phyloP scores from a whole-genome alignment of 2,888 invertebrate genomes.

The Heliconius aoede region DNA sequence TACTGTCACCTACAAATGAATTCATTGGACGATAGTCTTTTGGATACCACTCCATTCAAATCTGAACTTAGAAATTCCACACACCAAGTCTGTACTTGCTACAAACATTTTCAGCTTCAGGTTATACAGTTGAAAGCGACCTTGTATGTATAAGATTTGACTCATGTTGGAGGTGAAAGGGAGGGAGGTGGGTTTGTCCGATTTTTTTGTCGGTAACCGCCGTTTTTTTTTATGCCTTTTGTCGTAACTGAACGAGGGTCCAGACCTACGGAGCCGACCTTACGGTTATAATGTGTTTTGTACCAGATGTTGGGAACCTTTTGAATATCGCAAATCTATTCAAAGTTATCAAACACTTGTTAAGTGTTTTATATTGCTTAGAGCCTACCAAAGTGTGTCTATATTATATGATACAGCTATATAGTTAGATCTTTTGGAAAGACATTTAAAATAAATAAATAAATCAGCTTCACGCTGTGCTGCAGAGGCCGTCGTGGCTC shows the following conservation, averaged over 20 bases:
- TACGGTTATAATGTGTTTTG: constrained; percentile 45
- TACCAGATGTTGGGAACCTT: constrained; percentile 11
- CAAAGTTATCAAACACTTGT: constrained; percentile 14
- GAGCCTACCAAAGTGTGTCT: not conserved
- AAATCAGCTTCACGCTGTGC: too few relatives aligned
- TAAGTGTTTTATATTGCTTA: not conserved
- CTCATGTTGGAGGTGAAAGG: constrained; percentile 48
- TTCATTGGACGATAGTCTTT: constrained; percentile 49
- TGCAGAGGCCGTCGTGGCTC: too few relatives aligned
- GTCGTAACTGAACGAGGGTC: constrained; percentile 59
- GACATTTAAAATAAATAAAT: too few relatives aligned
- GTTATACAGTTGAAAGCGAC: constrained; percentile 48
- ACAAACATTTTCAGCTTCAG: constrained; percentile 53
- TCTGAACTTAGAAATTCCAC: constrained; percentile 54
- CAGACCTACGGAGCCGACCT: constrained; percentile 51
- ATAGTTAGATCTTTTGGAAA: too few relatives aligned
- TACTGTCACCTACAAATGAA: constrained; percentile 69
- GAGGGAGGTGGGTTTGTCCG: constrained; percentile 54
- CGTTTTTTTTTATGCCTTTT: constrained; percentile 67
- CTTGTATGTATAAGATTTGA: constrained; percentile 49
- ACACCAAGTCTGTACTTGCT: constrained; percentile 48
- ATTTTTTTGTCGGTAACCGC: constrained; percentile 55
- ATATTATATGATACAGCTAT: too few relatives aligned
- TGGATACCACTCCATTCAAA: constrained; percentile 47
- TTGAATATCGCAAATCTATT: constrained; percentile 15